Conservation (phyloP, 2,113 vertebrate genomes). For the Megatriorchis doriae region DNA sequence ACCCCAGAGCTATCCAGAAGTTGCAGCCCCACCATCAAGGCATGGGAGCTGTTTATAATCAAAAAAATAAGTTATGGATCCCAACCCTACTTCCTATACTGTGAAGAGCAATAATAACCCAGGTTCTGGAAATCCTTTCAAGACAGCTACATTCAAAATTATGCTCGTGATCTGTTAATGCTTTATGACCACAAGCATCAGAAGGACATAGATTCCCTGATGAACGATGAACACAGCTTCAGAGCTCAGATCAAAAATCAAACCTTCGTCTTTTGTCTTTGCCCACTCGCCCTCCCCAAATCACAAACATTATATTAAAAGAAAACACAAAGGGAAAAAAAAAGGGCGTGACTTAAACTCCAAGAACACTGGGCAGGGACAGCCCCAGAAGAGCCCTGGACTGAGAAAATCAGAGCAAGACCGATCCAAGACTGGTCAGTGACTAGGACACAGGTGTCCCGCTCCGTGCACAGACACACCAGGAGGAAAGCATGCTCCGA, state of each 20-base stretch:
- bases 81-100: not conserved
- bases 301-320: not conserved
- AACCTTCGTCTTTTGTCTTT: not conserved
- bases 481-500: not conserved
- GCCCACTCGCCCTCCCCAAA: not conserved
- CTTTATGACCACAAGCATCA: not conserved
- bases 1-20: not conserved
- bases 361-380: not conserved
- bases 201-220: not conserved
- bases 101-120: not conserved
- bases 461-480: not conserved
- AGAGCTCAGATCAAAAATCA: not conserved
- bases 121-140: not conserved
- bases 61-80: not conserved
- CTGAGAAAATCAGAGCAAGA: not conserved
- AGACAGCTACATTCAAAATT: not conserved
- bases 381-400: not conserved
- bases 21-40: not conserved
- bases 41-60: not conserved
- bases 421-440: not conserved
- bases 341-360: not conserved
- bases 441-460: not conserved
- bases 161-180: not conserved
- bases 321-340: not conserved
- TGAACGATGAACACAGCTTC: not conserved